Evolutionary conservation across 1,140 invertebrate genomes (phyloP), one percentile per base, ranked within the genome.

Genomic region (Phthorimaea operculella): DNA sequence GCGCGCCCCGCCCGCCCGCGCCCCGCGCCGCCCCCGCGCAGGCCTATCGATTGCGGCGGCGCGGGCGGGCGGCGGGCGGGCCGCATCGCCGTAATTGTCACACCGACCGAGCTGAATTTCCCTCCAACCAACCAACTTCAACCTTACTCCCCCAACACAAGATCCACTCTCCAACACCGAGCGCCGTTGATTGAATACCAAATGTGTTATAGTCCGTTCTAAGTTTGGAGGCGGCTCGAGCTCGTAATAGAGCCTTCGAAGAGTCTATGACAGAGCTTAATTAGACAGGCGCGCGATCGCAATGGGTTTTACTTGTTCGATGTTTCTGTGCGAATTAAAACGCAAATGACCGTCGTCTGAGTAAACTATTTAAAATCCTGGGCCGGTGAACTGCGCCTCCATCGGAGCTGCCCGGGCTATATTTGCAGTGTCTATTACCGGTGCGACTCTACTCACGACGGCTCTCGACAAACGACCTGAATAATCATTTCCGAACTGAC

Each of bases 231-330:
- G 69, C 76, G 63, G 72, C 74, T 78, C 76, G 79, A 62, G 72
- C 74, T 78, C 76, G 79, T 85, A 85, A 85, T 81, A 82, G 82
- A 85, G 79, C 76, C 81, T 83, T 79, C 79, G 82, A 79, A 81
- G 74, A 85, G 79, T 79, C 81, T 84, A 85, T 85, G 79, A 83
- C 82, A 83, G 76, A 80, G 78, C 78, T 77, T 85, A 85, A 85
- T 85, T 80, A 85, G 82, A 85, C 82, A 83, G 79, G 72, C 82
- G 78, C 70, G 69, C 69, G 70, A 78, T 79, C 70, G 67, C 77
- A 74, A 83, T 85, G 79, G 82, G 82, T 75, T 85, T 83, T 82
- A 78, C 82, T 85, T 79, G 82, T 85, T 72, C 68, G 55, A 67
- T 76, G 69, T 75, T 79, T 75, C 65, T 60, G 60, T 51, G 55